phyloP scores from a whole-genome alignment of 2,797 vertebrate species.

The Chelon labrosus region DNA sequence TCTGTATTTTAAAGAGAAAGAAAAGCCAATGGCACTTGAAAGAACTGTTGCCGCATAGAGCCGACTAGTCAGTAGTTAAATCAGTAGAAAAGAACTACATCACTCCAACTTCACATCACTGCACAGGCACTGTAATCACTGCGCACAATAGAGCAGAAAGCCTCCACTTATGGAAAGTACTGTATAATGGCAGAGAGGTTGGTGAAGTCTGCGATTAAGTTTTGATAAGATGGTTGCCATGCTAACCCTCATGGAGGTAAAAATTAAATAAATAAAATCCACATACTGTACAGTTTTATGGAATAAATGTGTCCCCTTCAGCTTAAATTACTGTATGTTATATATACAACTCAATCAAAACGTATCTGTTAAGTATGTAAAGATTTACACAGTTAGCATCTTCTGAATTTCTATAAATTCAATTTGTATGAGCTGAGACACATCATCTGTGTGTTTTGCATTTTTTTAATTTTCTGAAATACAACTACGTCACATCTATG shows the following conservation, averaged over 20 bases:
- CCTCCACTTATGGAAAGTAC: slow-evolving; percentile 61
- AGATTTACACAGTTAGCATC: background rate
- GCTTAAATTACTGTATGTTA: background rate
- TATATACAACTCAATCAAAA: slow-evolving; percentile 2
- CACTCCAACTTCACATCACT: slow-evolving; percentile 29
- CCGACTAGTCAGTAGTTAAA: slow-evolving; percentile 40
- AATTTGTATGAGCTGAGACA: background rate
- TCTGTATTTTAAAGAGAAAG: slow-evolving; percentile 3
- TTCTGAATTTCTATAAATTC: background rate
- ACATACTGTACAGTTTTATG: background rate
- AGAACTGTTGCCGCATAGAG: slow-evolving; percentile 23
- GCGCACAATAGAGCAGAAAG: slow-evolving; percentile 62
- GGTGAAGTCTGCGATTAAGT: slow-evolving; percentile 56
- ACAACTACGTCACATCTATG: too few species aligned
- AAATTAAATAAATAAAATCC: slow-evolving; percentile 4
- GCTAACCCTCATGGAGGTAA: slow-evolving; percentile 47
- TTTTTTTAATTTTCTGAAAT: background rate
- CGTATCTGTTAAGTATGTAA: background rate
- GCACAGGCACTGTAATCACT: slow-evolving; percentile 56
- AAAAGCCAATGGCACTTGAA: slow-evolving; percentile 13
- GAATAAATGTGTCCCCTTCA: background rate
- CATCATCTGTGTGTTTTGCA: too few species aligned
- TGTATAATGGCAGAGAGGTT: slow-evolving; percentile 53
- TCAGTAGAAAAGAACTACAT: slow-evolving; percentile 38
- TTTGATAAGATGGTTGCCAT: slow-evolving; percentile 63